Conservation (phyloP, 2,888 invertebrate species). For the Idaea straminata region DNA sequence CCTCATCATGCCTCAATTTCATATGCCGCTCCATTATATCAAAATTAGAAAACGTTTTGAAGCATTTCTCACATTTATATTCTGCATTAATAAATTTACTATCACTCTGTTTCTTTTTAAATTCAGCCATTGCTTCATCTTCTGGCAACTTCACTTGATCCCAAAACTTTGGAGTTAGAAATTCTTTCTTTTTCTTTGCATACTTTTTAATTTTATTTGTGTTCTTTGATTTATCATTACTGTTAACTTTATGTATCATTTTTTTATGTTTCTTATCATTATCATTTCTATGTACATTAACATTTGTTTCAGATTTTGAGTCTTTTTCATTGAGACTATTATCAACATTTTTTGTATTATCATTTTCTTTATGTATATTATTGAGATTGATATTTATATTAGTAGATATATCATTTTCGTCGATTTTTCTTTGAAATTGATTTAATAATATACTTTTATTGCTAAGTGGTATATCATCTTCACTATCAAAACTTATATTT, state of each 20-base stretch:
- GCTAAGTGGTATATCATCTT: background rate
- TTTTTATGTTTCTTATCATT: background rate
- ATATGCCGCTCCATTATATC: slow-evolving; percentile 59
- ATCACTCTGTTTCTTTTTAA: slow-evolving; percentile 45
- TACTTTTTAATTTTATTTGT: background rate
- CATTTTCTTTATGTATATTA: background rate
- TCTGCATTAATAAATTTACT: slow-evolving; percentile 50
- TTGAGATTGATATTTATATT: background rate
- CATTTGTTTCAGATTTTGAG: background rate
- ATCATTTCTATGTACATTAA: background rate
- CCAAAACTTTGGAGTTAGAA: slow-evolving; percentile 19
- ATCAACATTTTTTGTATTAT: background rate
- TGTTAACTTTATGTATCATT: background rate
- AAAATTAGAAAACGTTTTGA: slow-evolving; percentile 60
- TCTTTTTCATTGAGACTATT: background rate
- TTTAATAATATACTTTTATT: slow-evolving; percentile 1
- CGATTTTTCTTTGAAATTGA: background rate
- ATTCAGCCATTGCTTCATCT: slow-evolving; percentile 48
- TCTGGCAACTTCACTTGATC: slow-evolving; percentile 11
- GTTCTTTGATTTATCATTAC: background rate
- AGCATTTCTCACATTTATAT: slow-evolving; percentile 60
- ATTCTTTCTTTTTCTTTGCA: slow-evolving; percentile 9
- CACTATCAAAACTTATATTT: background rate
- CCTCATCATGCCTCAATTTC: slow-evolving; percentile 57
- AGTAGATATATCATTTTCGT: background rate